Conservation (phyloP, 2,113 vertebrate genomes). For the human (Homo sapiens) region GRCh38 chr6:132751001-132751500, state of each 20-base stretch:
- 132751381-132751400: neutral
- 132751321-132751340: neutral
- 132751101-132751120: neutral
- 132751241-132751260: constrained; percentile 66
- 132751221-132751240: constrained; percentile 58
- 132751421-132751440: neutral
- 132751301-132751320: constrained; percentile 35
- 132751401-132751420: neutral
- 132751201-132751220: constrained; percentile 35
- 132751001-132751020: neutral
- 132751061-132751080: neutral
- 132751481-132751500: constrained; percentile 76
- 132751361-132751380: neutral
- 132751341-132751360: neutral
- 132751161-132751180: constrained; percentile 59
- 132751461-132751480: constrained; percentile 82
- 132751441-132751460: constrained; percentile 79
- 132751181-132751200: constrained; percentile 64
- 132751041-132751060: neutral
- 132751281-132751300: constrained; percentile 50
- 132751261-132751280: constrained; percentile 66
- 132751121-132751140: neutral
- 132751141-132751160: constrained; percentile 64
- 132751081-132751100: neutral
- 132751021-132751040: neutral